These are phyloP conservation scores for Caenorhabditis imperialis DNA, from an alignment of 2,888 invertebrate species.

Conservation along the genomic window DNA sequence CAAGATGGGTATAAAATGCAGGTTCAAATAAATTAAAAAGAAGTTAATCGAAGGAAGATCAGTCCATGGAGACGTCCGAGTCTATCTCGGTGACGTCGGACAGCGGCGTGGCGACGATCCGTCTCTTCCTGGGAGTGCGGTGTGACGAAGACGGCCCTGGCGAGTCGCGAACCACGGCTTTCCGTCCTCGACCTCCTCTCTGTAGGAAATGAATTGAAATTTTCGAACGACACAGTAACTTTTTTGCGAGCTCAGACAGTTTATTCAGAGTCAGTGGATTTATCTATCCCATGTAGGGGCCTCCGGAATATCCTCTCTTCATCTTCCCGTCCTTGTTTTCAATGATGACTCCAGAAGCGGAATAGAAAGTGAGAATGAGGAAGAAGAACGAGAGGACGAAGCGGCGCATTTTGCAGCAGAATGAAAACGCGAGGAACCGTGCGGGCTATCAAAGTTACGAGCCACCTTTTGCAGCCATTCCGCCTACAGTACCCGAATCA, in stretches of 20 bases:
- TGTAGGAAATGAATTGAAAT: no score
- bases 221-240: no score
- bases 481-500: no score
- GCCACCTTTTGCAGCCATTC: constrained; percentile 5
- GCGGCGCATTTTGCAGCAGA: constrained; percentile 1
- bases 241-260: neutral
- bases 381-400: constrained; percentile 13
- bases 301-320: constrained; percentile 38
- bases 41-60: neutral
- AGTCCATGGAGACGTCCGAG: neutral
- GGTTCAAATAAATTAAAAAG: no score
- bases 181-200: constrained; percentile 26
- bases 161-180: neutral
- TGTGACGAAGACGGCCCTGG: neutral
- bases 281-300: constrained; percentile 35
- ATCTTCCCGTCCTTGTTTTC: constrained; percentile 44
- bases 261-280: constrained; percentile 1
- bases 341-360: constrained; percentile 34
- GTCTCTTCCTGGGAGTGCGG: constrained; percentile 2
- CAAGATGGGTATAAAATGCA: no score
- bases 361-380: constrained; percentile 27
- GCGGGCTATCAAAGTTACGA: neutral
- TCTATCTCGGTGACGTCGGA: neutral
- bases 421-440: neutral
- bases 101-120: neutral